Base-by-base conservation (phyloP, 1,140 invertebrate genomes). In the Babylonia areolata region DNA sequence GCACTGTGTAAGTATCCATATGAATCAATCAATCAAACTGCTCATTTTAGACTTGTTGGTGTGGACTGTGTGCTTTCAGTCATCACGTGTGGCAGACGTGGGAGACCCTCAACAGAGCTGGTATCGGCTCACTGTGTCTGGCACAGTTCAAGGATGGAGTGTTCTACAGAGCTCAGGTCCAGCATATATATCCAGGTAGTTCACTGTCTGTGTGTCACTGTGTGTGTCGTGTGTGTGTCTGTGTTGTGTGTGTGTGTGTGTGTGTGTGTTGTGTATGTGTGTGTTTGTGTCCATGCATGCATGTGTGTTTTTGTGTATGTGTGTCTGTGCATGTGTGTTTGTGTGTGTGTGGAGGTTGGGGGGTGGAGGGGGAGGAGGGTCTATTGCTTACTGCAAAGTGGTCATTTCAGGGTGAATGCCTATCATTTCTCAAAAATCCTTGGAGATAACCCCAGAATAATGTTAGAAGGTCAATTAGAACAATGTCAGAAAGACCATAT, bases 81-180 rank as follows among this genome's bases (percentile, higher is more conserved):
- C n/a, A 84, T 28, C 69, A 71, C n/a, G 69, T 71, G 37, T 20
- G 69, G 64, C 64, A 84, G 37, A 42, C 64, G 2, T 23, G 33
- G 40, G 37, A 75, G 23, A 15, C 20, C 15, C 40, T 39, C 35
- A 81, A 31, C 81, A 77, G 46, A 31, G 78, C 42, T 64, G 79
- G 39, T 71, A 84, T 42, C 33, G 85, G 88, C 79, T 85, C 40
- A 35, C 33, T 84, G 1, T 89, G 85, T 46, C 35, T 89, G 78
- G 87, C 89, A 17, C 40, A 87, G 64, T 89, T 81, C 42, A 86
- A 87, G 17, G 89, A 89, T 81, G 37, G 40, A 11, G 33, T 85
- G 31, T 89, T 73, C 54, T 89, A 89, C 81, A 88, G 89, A 51
- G 89, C 89, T 33, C 84, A 79, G 79, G 73, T 89, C 11, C 69